These are phyloP conservation scores for Trematomus loennbergii DNA, from an alignment of 2,113 vertebrate genomes.

Conservation along the genomic window DNA sequence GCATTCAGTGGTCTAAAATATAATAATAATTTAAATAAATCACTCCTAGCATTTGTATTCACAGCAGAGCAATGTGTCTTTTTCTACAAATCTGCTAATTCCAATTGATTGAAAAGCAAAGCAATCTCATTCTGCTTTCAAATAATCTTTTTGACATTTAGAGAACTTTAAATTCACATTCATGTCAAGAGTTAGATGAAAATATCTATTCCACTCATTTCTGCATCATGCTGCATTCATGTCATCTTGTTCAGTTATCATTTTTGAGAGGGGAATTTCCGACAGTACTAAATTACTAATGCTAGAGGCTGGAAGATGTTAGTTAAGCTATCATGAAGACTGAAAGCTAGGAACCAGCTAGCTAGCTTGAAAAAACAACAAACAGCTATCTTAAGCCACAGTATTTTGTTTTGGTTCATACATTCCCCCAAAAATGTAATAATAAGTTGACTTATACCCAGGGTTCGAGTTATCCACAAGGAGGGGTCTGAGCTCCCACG, in stretches of 20 bases:
- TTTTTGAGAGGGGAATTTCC: no score
- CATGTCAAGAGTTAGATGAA: no score
- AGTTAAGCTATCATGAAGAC: neutral
- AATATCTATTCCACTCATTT: neutral
- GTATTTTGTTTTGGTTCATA: neutral
- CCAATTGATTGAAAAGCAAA: neutral
- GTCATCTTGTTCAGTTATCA: neutral
- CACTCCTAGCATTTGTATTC: neutral
- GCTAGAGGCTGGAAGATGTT: neutral
- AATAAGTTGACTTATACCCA: neutral
- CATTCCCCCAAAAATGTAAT: neutral
- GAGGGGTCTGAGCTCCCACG: no score
- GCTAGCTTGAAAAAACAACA: neutral
- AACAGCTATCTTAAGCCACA: neutral
- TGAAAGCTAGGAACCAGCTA: neutral
- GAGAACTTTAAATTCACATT: neutral
- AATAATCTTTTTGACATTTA: neutral
- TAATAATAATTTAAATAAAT: no score
- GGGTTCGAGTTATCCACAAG: no score
- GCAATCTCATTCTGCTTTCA: neutral
- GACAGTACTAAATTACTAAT: neutral
- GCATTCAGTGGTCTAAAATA: no score
- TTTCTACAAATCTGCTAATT: neutral
- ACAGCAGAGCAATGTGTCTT: neutral
- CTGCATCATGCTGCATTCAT: neutral